Conservation (phyloP, 2,888 invertebrate species). For the Drosophila niveifrons region DNA sequence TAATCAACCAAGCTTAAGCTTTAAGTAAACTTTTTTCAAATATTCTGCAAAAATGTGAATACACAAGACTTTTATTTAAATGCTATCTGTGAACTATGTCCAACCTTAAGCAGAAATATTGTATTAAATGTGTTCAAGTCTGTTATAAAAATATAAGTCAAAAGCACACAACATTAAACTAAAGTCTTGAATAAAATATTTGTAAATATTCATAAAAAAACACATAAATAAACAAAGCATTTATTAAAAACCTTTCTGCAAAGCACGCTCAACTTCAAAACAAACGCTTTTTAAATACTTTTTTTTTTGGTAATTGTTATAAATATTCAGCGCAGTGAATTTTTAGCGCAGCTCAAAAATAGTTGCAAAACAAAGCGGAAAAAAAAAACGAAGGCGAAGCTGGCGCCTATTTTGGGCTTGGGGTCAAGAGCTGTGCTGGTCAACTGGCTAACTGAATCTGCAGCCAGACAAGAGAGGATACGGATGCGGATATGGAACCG, state of each 20-base stretch:
- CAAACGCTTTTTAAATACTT: conserved; percentile 1
- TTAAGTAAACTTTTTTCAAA: background rate
- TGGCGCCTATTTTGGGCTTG: conserved; percentile 28
- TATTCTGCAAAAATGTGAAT: background rate
- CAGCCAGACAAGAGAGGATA: conserved; percentile 29
- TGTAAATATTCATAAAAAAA: background rate
- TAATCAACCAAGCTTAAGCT: background rate
- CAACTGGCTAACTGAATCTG: background rate
- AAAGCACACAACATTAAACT: no score
- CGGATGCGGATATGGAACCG: conserved; percentile 1
- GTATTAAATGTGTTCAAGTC: no score
- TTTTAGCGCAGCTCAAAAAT: conserved; percentile 52
- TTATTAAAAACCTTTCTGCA: background rate
- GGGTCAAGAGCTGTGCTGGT: conserved; percentile 30
- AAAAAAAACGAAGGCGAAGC: background rate
- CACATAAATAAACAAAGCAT: background rate
- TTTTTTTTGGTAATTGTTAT: conserved; percentile 2
- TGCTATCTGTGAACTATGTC: background rate
- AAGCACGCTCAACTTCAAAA: background rate
- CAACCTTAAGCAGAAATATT: background rate
- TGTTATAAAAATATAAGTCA: no score
- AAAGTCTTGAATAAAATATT: no score
- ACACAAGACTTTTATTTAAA: background rate
- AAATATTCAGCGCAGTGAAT: conserved; percentile 25
- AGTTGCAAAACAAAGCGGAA: conserved; percentile 13